phyloP scores from a whole-genome alignment of 2,113 vertebrate genomes.

The Thamnaconus septentrionalis region DNA sequence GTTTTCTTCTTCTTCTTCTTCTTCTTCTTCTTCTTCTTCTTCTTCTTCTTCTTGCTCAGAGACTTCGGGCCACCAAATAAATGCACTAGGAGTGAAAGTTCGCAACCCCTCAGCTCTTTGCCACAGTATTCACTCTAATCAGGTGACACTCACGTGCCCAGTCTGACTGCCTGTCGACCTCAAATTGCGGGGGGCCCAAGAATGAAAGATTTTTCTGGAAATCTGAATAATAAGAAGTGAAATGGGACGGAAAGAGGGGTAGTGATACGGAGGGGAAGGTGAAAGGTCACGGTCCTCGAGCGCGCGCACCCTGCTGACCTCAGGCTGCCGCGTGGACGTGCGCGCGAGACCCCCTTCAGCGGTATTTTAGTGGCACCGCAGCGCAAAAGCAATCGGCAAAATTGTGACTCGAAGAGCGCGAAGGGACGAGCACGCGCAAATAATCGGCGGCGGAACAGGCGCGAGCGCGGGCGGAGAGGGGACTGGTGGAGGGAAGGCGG shows the following conservation, averaged over 20 bases:
- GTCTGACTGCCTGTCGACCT: background rate
- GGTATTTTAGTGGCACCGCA: too few relatives aligned
- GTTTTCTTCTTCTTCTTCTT: background rate
- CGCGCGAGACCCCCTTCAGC: too few relatives aligned
- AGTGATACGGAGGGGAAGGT: slow-evolving; percentile 16
- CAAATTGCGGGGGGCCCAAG: slow-evolving; percentile 2
- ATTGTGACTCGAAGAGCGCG: too few relatives aligned
- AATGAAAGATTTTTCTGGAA: background rate
- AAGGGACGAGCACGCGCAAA: too few relatives aligned
- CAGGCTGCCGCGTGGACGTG: too few relatives aligned
- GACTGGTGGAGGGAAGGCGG: slow-evolving; percentile 26
- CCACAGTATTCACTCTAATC: background rate
- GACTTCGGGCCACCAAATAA: background rate
- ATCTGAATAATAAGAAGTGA: slow-evolving; percentile 7
- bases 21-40: background rate
- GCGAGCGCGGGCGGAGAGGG: slow-evolving; percentile 19
- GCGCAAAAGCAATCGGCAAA: too few relatives aligned
- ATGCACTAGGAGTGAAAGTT: slow-evolving; percentile 8
- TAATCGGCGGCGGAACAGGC: background rate
- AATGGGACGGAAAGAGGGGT: slow-evolving; percentile 21
- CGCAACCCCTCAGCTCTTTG: background rate
- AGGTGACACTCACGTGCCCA: too few relatives aligned
- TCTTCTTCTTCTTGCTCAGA: slow-evolving; percentile 2
- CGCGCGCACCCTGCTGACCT: too few relatives aligned
- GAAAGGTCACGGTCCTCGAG: slow-evolving; percentile 47